These are phyloP conservation scores for Atlantisia rogersi DNA, from an alignment of 2,113 vertebrate species.

Conservation along the genomic window DNA sequence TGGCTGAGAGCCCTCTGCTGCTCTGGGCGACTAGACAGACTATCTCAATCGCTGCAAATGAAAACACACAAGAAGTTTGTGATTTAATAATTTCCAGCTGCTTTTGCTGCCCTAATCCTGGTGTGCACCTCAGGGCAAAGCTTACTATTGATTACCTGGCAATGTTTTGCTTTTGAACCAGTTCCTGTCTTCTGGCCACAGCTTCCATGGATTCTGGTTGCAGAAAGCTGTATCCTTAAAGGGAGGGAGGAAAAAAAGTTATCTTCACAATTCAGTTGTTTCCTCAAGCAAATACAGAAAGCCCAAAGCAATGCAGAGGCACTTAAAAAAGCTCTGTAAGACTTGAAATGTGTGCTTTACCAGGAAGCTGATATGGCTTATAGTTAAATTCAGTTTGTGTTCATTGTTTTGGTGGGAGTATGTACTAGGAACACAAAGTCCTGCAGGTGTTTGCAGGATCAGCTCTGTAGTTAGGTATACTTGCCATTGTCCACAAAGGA, in stretches of 20 bases:
- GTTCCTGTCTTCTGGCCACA: constrained; percentile 89
- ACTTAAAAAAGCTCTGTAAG: not conserved
- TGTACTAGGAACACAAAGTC: not conserved
- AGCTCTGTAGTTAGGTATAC: not conserved
- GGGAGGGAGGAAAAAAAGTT: not conserved
- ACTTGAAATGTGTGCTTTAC: not conserved
- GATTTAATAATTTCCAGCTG: not conserved
- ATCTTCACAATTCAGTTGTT: not conserved
- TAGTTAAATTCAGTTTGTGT: not conserved
- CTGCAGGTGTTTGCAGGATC: not conserved
- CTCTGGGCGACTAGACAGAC: not conserved
- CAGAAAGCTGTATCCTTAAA: constrained; percentile 85
- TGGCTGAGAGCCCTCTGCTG: not conserved
- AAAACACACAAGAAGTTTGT: not conserved
- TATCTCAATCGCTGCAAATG: not conserved
- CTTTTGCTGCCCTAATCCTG: not conserved
- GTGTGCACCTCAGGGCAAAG: not conserved
- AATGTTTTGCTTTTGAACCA: constrained; percentile 92
- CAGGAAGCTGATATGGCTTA: not conserved
- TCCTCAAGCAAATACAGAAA: not conserved
- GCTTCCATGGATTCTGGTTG: constrained; percentile 90
- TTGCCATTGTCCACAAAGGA: not conserved
- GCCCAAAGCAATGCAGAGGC: not conserved
- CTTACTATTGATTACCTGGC: constrained; percentile 82
- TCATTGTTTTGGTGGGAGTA: not conserved